A percentile compares a stretch with the other conserved stretches of the same genome.
These are phyloP conservation scores for Oscheius myriophilus DNA, from an alignment of 2,888 invertebrate genomes.

Conservation along the genomic window DNA sequence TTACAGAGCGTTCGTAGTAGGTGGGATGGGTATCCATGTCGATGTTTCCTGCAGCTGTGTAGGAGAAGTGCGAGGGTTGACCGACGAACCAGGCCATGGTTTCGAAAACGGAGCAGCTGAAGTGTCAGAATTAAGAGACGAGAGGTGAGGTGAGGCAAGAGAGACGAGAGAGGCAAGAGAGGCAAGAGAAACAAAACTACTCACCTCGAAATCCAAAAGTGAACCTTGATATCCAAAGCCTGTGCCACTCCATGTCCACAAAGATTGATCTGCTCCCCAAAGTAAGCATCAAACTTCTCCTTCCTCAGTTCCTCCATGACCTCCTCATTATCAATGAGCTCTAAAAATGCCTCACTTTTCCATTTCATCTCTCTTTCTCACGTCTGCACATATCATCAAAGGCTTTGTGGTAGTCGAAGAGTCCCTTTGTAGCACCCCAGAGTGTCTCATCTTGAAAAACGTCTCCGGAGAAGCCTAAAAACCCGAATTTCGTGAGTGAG, in stretches of 20 bases:
- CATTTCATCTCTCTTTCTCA: background rate
- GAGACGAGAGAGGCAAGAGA: too few relatives aligned
- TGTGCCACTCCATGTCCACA: conserved; percentile 53
- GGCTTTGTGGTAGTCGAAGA: conserved; percentile 4
- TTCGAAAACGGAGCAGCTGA: conserved; percentile 37
- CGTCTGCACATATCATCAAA: conserved; percentile 17
- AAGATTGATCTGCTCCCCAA: conserved; percentile 51
- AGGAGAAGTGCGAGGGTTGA: conserved; percentile 30
- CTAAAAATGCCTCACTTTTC: conserved; percentile 33
- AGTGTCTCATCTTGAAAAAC: conserved; percentile 15
- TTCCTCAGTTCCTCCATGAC: conserved; percentile 41
- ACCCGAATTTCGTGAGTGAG: background rate
- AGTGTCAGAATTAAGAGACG: background rate
- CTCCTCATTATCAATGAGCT: conserved; percentile 38
- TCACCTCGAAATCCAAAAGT: conserved; percentile 58
- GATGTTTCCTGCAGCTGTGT: conserved; percentile 9
- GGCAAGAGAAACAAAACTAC: too few relatives aligned
- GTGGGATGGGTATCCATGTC: conserved; percentile 16
- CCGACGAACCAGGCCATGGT: conserved; percentile 26
- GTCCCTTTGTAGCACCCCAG: background rate
- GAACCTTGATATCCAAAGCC: conserved; percentile 45
- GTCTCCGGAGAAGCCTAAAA: conserved; percentile 17
- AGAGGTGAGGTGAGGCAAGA: background rate
- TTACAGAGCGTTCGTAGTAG: conserved; percentile 15
- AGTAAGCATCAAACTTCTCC: conserved; percentile 56